Conservation (phyloP, 2,113 vertebrate genomes). For the Panthera tigris region DNA sequence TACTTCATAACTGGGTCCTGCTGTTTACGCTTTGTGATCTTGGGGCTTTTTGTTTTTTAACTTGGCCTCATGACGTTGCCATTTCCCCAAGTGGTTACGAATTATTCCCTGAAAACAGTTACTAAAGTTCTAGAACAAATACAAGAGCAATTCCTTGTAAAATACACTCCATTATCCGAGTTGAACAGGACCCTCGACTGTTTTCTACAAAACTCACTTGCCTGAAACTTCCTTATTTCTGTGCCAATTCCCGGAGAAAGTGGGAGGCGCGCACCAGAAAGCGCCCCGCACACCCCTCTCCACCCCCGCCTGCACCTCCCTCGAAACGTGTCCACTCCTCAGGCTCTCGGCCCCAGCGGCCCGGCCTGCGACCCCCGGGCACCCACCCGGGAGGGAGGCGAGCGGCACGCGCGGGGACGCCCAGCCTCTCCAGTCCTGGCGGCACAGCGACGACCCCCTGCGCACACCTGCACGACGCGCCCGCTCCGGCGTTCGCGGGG, state of each 20-base stretch:
- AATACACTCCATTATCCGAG: background rate
- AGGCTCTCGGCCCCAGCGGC: background rate
- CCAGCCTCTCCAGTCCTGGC: accelerated
- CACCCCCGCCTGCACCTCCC: background rate
- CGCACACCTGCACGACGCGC: constrained; percentile 51
- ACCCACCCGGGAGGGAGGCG: background rate
- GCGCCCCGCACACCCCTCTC: background rate
- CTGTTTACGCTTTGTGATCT: background rate
- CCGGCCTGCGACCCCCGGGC: background rate
- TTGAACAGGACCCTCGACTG: too few species aligned
- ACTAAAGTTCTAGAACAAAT: background rate
- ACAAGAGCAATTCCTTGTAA: background rate
- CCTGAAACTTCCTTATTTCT: background rate
- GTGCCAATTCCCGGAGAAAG: background rate
- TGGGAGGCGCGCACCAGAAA: background rate
- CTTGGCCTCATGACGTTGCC: background rate
- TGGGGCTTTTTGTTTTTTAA: constrained; percentile 4
- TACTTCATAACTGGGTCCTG: background rate
- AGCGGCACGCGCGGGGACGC: background rate
- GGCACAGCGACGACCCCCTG: background rate
- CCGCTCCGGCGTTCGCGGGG: background rate
- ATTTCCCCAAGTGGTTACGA: background rate
- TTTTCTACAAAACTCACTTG: background rate
- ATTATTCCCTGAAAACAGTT: constrained; percentile 8
- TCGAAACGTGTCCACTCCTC: background rate